Base-by-base conservation (phyloP, 2,797 vertebrate genomes). In the Serranus cabrilla region DNA sequence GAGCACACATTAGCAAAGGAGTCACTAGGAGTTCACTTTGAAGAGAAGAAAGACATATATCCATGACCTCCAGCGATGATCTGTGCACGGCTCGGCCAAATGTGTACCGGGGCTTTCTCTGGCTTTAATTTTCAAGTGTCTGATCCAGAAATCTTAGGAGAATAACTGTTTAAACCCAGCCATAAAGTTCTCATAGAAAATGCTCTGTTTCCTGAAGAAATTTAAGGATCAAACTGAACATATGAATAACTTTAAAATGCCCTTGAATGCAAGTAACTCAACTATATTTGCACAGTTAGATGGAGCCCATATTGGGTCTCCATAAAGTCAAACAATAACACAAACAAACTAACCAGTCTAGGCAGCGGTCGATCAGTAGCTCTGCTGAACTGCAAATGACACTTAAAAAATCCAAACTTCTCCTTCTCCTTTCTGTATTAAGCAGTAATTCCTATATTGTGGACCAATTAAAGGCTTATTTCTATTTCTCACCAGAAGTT, bases 1-100 rank as follows among this genome's bases (percentile, higher is more conserved):
- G 54, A 63, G 67, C 77, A 50, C 71, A 65, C 67, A 69, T 78
- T 77, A 75, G 56, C 27, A 45, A 11, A 71, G 40, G 31, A 74
- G 74, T 81, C 82, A 78, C 34, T 1, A 5, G 7, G 69, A 76
- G 80, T 80, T 85, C 59, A 81, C 76, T 78, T 64, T 63, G 31
- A 71, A 49, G 62, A 61, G 72, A 58, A 56, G 50, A 68, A 55
- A 74, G 27, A 59, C 25, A 5, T 18, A 47, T 17, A 67, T 49
- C 39, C 54, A 51, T 62, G 59, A 71, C 76, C 80, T 71, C 25
- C 58, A 52, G 60, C 46, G 17, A 69, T 39, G 5, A 71, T 66
- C n/a, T 37, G 72, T 56, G 50, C 61, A 57, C 60, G 10, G n/a
- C 47, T 55, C 27, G 17, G 47, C 43, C 20, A 56, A 55, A 1